These are phyloP conservation scores for Limnephilus marmoratus DNA, from an alignment of 2,888 invertebrate species.

Conservation along the genomic window DNA sequence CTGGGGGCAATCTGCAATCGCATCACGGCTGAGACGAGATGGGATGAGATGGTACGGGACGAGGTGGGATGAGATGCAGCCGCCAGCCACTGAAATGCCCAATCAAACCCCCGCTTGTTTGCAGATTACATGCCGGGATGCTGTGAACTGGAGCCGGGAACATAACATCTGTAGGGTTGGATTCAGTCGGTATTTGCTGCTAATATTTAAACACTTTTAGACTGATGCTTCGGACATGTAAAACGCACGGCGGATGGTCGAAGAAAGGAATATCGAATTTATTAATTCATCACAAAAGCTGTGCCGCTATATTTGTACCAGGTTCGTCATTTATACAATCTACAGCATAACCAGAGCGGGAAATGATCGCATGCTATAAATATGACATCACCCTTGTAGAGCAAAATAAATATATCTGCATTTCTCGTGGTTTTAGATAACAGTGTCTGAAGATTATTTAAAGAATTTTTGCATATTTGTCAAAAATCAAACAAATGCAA, in stretches of 20 bases:
- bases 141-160: background rate
- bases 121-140: background rate
- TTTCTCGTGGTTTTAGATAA: too few relatives aligned
- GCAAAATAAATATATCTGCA: too few relatives aligned
- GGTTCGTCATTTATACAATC: too few relatives aligned
- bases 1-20: slow-evolving; percentile 34
- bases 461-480: too few relatives aligned
- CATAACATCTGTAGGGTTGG: background rate
- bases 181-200: background rate
- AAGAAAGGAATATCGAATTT: background rate
- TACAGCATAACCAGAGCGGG: too few relatives aligned
- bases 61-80: background rate
- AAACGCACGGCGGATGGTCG: background rate
- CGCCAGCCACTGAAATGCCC: background rate
- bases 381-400: too few relatives aligned
- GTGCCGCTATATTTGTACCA: too few relatives aligned
- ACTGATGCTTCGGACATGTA: background rate
- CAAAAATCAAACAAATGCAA: too few relatives aligned
- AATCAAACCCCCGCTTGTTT: slow-evolving; percentile 30
- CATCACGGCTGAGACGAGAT: background rate
- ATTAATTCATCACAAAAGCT: too few relatives aligned
- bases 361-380: too few relatives aligned
- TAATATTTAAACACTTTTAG: background rate
- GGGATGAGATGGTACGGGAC: background rate
- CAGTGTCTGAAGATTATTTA: too few relatives aligned